phyloP scores from a whole-genome alignment of 2,888 invertebrate genomes.

The Teinopalpus imperialis region DNA sequence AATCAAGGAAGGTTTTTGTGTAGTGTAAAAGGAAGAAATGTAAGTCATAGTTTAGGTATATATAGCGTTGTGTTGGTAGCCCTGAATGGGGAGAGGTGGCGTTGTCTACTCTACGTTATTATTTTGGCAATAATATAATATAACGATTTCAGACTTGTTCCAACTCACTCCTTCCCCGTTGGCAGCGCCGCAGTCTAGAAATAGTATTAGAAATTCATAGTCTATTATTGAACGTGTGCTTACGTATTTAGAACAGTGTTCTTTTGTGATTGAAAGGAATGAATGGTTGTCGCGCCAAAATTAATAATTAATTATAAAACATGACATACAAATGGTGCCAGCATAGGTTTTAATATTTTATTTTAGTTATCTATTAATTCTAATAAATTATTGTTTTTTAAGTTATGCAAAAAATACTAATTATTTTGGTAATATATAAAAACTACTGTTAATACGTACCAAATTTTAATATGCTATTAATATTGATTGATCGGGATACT shows the following conservation, averaged over 20 bases:
- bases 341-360: too few species aligned
- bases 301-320: constrained; percentile 8
- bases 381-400: too few species aligned
- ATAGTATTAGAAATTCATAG: constrained; percentile 69
- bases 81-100: constrained; percentile 21
- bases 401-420: too few species aligned
- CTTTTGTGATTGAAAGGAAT: constrained; percentile 48
- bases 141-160: constrained; percentile 56
- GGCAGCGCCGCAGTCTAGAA: constrained; percentile 59
- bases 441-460: too few species aligned
- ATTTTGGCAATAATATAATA: constrained; percentile 71
- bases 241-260: constrained; percentile 53
- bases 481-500: too few species aligned
- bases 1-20: constrained; percentile 16
- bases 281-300: constrained; percentile 10
- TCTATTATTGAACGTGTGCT: constrained; percentile 65
- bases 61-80: constrained; percentile 1
- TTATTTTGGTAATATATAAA: too few species aligned
- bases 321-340: too few species aligned
- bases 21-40: constrained; percentile 21
- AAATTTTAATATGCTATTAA: too few species aligned
- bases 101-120: constrained; percentile 56
- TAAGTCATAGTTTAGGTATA: constrained; percentile 25
- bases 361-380: too few species aligned
- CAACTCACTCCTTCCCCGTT: constrained; percentile 41